Evolutionary conservation across 1,140 invertebrate species (phyloP).

Genomic region (Trissolcus basalis): DNA sequence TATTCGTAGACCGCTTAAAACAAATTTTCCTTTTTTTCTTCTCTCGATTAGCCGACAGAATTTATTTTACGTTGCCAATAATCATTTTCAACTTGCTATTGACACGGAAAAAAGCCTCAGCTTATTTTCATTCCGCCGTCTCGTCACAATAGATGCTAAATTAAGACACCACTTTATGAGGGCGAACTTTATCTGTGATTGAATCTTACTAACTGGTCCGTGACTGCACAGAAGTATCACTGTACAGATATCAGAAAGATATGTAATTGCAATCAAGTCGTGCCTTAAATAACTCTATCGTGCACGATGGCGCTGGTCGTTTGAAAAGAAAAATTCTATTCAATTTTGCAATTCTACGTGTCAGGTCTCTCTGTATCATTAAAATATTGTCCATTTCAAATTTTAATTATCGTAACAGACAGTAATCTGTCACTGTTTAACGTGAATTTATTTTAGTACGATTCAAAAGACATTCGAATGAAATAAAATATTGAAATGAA

Average conservation of each 20-base stretch:
- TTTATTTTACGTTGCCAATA: too few relatives aligned
- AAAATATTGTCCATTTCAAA: too few relatives aligned
- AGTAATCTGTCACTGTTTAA: too few relatives aligned
- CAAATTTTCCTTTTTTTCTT: too few relatives aligned
- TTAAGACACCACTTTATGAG: slow-evolving; percentile 50
- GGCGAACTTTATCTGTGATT: slow-evolving; percentile 56
- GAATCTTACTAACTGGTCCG: slow-evolving; percentile 58
- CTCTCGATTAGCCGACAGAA: too few relatives aligned
- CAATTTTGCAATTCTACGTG: slow-evolving; percentile 19
- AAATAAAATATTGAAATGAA: too few relatives aligned
- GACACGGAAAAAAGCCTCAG: too few relatives aligned
- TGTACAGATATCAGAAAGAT: slow-evolving; percentile 51
- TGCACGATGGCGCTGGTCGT: slow-evolving; percentile 18
- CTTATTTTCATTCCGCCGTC: not conserved
- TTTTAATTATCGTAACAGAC: too few relatives aligned
- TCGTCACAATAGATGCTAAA: slow-evolving; percentile 49
- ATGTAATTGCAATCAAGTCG: slow-evolving; percentile 53
- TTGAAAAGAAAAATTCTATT: slow-evolving; percentile 32
- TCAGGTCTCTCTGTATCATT: not conserved
- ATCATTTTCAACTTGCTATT: too few relatives aligned
- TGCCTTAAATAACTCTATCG: slow-evolving; percentile 42
- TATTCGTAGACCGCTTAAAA: not conserved
- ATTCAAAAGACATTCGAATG: too few relatives aligned
- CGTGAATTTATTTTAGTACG: too few relatives aligned
- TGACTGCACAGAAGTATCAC: slow-evolving; percentile 55